These are phyloP conservation scores for Cercopithecus mitis DNA, from an alignment of 2,797 vertebrate species.

Conservation along the genomic window DNA sequence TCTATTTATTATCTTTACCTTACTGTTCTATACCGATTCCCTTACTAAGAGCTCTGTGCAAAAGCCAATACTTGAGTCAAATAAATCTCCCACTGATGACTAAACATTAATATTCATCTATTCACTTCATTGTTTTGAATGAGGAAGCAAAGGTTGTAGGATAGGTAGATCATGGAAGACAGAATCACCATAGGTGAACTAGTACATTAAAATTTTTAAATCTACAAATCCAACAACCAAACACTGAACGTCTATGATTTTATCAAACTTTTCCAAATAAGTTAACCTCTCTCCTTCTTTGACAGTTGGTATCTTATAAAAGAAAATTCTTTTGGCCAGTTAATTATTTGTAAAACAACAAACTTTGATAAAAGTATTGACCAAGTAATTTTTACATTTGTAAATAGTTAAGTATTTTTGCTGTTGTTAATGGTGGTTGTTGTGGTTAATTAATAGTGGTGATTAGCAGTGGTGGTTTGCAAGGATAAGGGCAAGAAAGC, in stretches of 20 bases:
- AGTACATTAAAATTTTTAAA: background rate
- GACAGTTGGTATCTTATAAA: background rate
- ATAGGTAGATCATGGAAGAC: background rate
- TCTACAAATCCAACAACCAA: background rate
- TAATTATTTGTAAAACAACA: background rate
- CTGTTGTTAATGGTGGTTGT: fast-evolving
- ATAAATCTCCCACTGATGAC: background rate
- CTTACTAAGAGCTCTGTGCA: background rate
- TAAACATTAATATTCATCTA: background rate
- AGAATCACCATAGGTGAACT: background rate
- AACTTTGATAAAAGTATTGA: background rate
- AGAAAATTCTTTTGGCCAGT: background rate
- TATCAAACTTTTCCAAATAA: background rate
- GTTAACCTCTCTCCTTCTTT: background rate
- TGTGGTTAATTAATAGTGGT: background rate
- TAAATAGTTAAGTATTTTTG: background rate
- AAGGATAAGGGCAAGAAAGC: background rate
- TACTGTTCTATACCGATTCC: background rate
- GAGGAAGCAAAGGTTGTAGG: background rate
- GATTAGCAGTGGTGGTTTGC: background rate
- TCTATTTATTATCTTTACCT: background rate
- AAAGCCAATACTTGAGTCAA: background rate
- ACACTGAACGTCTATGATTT: background rate
- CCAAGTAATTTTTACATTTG: background rate
- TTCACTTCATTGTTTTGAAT: background rate